phyloP scores from a whole-genome alignment of 1,140 invertebrate species.

The Drosophila santomea region DNA sequence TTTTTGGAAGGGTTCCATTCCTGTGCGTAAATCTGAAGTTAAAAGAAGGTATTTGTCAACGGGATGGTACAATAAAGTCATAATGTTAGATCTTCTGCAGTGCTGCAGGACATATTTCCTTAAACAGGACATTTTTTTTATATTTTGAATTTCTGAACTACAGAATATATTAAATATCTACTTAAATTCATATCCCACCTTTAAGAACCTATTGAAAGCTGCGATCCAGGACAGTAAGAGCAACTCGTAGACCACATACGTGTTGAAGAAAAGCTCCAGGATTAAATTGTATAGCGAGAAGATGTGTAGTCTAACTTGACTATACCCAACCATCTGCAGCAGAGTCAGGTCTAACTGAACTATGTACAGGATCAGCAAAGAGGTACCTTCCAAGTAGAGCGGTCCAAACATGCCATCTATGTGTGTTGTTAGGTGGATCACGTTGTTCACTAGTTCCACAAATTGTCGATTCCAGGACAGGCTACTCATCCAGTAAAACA shows the following conservation, averaged over 20 bases:
- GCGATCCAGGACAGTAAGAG: neutral
- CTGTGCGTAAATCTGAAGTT: neutral
- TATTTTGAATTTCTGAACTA: too few species aligned
- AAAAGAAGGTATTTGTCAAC: neutral
- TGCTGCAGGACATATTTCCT: neutral
- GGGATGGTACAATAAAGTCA: neutral
- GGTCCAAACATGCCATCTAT: neutral
- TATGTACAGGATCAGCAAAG: neutral
- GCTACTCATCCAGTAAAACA: neutral
- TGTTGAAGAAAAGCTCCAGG: neutral
- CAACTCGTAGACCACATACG: neutral
- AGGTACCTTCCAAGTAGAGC: neutral
- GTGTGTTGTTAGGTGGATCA: neutral
- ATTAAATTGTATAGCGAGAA: neutral
- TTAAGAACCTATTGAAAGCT: neutral
- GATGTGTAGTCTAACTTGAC: neutral
- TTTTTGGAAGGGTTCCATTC: neutral
- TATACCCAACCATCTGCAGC: neutral
- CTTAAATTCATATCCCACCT: too few species aligned
- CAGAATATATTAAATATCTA: too few species aligned
- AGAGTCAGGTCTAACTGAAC: neutral
- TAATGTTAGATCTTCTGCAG: neutral
- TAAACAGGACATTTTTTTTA: too few species aligned
- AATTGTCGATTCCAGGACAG: neutral
- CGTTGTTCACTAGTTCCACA: neutral